Conservation (phyloP, 2,113 vertebrate genomes). For the Ia io region DNA sequence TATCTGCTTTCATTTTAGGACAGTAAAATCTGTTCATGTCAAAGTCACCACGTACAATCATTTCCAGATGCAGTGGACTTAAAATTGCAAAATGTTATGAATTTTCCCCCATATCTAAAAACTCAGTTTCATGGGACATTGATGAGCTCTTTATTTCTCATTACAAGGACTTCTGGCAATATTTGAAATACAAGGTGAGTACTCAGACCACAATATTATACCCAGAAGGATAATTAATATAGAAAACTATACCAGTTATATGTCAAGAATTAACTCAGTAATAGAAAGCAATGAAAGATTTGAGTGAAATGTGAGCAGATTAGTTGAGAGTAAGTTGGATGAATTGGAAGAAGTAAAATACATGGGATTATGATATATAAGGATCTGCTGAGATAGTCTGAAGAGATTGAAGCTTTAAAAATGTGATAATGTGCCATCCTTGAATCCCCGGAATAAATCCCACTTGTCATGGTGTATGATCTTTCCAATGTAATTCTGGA, state of each 20-base stretch:
- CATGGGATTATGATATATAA: neutral
- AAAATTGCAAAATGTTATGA: slow-evolving; percentile 24
- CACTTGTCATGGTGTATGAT: too few species aligned
- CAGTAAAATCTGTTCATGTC: neutral
- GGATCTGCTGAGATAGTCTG: neutral
- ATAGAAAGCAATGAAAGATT: neutral
- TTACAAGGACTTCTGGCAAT: neutral
- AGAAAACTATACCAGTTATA: neutral
- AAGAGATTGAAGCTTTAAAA: neutral
- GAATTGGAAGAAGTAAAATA: neutral
- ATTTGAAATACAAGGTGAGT: slow-evolving; percentile 6
- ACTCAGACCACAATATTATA: neutral
- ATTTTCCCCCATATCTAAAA: neutral
- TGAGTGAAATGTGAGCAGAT: neutral
- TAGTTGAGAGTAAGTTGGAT: neutral
- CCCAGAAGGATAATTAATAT: neutral
- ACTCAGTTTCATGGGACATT: neutral
- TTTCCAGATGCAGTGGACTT: neutral
- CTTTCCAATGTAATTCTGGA: too few species aligned
- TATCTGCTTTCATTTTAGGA: neutral
- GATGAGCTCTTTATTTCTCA: slow-evolving; percentile 14
- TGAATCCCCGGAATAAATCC: too few species aligned
- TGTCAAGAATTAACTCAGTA: neutral
- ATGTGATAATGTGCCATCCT: neutral
- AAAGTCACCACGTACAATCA: neutral